Evolutionary conservation across 2,113 vertebrate species (phyloP), one percentile per base, ranked within the genome.

Genomic region (Passer montanus): DNA sequence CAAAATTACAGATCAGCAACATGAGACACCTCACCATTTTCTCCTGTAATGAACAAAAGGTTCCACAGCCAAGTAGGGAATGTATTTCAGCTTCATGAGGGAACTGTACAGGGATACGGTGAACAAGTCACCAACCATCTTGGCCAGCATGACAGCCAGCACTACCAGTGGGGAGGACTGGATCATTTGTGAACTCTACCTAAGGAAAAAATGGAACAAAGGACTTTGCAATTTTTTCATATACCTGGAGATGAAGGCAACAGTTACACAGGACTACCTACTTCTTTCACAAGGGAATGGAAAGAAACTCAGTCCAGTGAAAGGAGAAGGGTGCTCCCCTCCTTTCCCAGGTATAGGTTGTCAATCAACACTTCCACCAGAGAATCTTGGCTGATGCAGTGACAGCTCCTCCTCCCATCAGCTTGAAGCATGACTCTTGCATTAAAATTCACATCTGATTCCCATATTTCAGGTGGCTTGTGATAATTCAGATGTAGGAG

Each of bases 161-260:
- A 95, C 95, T 44, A 70, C 56, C 66, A 94, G 85, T 23, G 96
- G 46, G 62, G 92, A 89, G 56, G 89, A 93, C 46, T 96, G 96
- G 16, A 93, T 96, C 89, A 56, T 96, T 97, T 66, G 96, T 97
- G 66, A 97, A 23, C 74, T 97, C 95, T 52, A 63, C 91, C 96
- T 96, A 83, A 62, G 84, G 22, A n/a, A 33, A 82, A 84, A 80
- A 89, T 4, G 77, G 69, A 91, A 81, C 16, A 84, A 85, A 78
- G 27, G 46, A 50, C 10, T 75, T 90, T 13, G 6, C 8, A 2
- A 27, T 69, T 77, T 56, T 83, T 84, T 46, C 31, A 41, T 55
- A 24, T 33, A 58, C 11, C 47, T 62, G 12, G 41, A 87, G 56
- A 73, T 5, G 2, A 35, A 31, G 33, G 15, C 44, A 83, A 17